These are phyloP conservation scores for Morbakka virulenta DNA, from an alignment of 30 jellyfish, hydroid and myxozoan species.

Conservation along the genomic window DNA sequence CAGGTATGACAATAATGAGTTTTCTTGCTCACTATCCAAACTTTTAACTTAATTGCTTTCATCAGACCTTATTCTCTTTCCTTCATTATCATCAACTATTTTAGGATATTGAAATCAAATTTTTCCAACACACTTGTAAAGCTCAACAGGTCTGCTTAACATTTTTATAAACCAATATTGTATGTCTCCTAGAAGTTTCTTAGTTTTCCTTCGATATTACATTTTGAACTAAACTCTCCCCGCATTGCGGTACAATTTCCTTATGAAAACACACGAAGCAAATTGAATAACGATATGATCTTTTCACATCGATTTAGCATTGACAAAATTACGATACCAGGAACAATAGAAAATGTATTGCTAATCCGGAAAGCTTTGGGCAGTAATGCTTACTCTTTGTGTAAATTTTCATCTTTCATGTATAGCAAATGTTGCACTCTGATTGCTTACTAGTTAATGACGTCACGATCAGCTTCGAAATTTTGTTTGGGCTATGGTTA, in stretches of 20 bases:
- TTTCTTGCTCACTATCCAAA: too few relatives aligned
- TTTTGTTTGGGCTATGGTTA: neutral
- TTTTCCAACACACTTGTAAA: conserved; percentile 18
- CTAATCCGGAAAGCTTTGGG: conserved; percentile 24
- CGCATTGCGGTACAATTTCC: neutral
- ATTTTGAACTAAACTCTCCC: neutral
- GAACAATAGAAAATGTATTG: conserved; percentile 9
- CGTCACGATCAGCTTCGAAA: conserved; percentile 20
- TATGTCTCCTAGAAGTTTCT: conserved; percentile 1
- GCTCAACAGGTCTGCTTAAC: conserved; percentile 40
- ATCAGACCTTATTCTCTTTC: too few relatives aligned
- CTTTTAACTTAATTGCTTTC: too few relatives aligned
- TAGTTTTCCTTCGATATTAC: neutral
- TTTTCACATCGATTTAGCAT: conserved; percentile 28
- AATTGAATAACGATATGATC: neutral
- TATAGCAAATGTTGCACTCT: conserved; percentile 10
- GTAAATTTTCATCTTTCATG: conserved; percentile 27
- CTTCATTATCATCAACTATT: too few relatives aligned
- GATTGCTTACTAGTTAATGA: conserved; percentile 3
- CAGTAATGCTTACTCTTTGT: conserved; percentile 12
- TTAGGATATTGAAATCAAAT: too few relatives aligned
- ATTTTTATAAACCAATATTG: conserved; percentile 3
- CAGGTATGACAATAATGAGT: too few relatives aligned
- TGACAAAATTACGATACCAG: conserved; percentile 3
- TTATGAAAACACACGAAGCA: conserved; percentile 4